A percentile compares a stretch with the other conserved stretches of the same genome.
phyloP scores from a whole-genome alignment of 2,797 vertebrate genomes.

The Oceanodroma leucorhoa region DNA sequence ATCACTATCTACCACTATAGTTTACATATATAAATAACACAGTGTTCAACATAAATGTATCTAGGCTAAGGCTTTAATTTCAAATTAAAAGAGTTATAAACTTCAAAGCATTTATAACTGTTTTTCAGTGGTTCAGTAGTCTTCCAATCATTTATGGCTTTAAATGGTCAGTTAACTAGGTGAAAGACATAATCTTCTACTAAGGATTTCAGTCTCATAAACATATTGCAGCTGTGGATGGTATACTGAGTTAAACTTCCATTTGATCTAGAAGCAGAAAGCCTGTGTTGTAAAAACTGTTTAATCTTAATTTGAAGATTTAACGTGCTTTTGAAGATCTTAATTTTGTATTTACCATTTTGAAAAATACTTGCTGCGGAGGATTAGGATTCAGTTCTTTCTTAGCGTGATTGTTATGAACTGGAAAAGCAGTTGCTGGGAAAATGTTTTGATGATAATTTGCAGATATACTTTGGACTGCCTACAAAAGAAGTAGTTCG shows the following conservation, averaged over 20 bases:
- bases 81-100: neutral
- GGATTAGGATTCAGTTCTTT: conserved; percentile 20
- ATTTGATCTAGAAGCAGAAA: neutral
- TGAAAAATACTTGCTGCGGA: conserved; percentile 16
- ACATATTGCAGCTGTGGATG: neutral
- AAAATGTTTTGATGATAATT: neutral
- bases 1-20: neutral
- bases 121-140: neutral
- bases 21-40: neutral
- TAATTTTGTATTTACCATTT: neutral
- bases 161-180: neutral
- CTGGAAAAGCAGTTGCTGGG: neutral
- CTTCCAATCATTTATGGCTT: neutral
- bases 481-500: neutral
- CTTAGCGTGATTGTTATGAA: neutral
- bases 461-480: neutral
- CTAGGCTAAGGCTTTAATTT: neutral
- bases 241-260: neutral
- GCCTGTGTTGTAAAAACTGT: neutral
- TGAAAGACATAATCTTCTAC: neutral
- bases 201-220: neutral
- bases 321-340: neutral
- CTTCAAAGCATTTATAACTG: neutral
- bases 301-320: neutral
- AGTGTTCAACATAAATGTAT: neutral